These are phyloP conservation scores for Orestias chungarensis DNA, from an alignment of 2,797 vertebrate genomes.

Conservation along the genomic window DNA sequence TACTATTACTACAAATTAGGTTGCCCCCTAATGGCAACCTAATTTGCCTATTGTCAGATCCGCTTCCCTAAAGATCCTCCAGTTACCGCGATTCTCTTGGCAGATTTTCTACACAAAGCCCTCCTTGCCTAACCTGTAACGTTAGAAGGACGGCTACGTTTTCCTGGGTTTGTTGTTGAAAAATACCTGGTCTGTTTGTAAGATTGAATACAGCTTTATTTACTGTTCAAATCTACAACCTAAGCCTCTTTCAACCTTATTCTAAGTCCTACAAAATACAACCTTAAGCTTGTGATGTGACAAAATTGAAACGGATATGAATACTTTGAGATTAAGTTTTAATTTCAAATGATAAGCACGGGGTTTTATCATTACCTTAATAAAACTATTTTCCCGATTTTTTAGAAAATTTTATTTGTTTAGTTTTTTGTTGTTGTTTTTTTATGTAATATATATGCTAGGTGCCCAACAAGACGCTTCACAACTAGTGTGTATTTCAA, in stretches of 20 bases:
- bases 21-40: too few relatives aligned
- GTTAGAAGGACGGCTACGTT: not conserved
- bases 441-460: constrained; percentile 19
- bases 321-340: not conserved
- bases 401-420: too few relatives aligned
- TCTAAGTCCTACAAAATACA: not conserved
- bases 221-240: not conserved
- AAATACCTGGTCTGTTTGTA: not conserved
- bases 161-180: not conserved
- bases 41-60: not conserved
- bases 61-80: not conserved
- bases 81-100: not conserved
- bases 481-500: constrained; percentile 25
- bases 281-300: not conserved
- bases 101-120: not conserved
- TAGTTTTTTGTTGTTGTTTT: too few relatives aligned
- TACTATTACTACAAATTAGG: not conserved
- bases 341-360: too few relatives aligned
- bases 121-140: not conserved
- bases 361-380: not conserved
- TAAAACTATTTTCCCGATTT: too few relatives aligned
- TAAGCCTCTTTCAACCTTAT: not conserved
- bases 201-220: not conserved
- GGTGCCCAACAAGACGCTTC: constrained; percentile 16
- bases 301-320: not conserved